These are phyloP conservation scores for Luidia sarsii DNA, from an alignment of 53 echinoderm and acorn worm genomes.

Conservation along the genomic window DNA sequence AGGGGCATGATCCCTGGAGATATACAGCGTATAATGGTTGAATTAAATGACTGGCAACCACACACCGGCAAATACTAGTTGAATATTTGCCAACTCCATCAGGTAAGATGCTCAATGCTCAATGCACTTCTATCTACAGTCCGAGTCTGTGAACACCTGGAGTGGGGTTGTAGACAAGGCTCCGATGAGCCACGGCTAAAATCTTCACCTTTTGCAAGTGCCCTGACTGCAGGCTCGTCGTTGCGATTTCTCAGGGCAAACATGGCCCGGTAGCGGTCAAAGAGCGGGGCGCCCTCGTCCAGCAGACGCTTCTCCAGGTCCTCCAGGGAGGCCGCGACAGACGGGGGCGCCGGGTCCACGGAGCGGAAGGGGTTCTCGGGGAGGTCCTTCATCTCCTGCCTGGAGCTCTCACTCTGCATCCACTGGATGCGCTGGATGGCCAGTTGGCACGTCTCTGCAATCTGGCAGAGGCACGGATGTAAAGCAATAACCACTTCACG, in stretches of 20 bases:
- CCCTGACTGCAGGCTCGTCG: constrained; percentile 68
- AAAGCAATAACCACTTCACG: no score
- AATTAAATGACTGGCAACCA: no score
- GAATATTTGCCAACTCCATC: no score
- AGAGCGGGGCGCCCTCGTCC: constrained; percentile 68
- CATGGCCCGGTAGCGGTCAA: constrained; percentile 96
- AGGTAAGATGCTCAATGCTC: no score
- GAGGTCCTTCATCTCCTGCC: constrained; percentile 37
- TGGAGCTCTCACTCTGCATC: constrained; percentile 67
- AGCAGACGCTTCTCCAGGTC: constrained; percentile 63
- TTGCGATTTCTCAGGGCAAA: constrained; percentile 89
- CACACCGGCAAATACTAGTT: no score
- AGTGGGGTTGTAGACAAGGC: no score
- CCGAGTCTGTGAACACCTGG: no score
- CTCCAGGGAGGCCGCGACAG: constrained; percentile 48
- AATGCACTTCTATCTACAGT: no score
- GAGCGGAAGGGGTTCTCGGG: constrained; percentile 78
- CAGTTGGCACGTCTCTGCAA: constrained; percentile 91
- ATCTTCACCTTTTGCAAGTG: constrained; percentile 82
- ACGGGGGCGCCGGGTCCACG: constrained; percentile 94
- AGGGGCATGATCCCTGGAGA: no score
- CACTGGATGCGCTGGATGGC: constrained; percentile 87
- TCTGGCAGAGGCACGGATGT: constrained; percentile 41
- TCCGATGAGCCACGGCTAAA: no score
- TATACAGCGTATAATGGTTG: no score